phyloP scores from a whole-genome alignment of 2,888 invertebrate genomes.

The Metacarcinus magister region DNA sequence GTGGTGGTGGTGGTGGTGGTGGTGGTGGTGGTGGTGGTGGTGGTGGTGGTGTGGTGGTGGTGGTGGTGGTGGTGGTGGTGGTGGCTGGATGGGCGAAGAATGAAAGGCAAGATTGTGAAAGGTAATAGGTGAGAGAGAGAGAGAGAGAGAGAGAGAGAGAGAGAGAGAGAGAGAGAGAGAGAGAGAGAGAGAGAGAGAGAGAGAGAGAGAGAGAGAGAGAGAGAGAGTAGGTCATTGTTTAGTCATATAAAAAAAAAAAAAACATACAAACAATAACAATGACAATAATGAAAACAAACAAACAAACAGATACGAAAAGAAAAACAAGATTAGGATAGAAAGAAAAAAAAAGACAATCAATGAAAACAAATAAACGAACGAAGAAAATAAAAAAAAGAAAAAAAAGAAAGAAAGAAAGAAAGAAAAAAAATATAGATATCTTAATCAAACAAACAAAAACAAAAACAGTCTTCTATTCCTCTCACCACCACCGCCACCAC shows the following conservation, averaged over 20 bases:
- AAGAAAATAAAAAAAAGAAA: background rate
- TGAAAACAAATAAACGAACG: too few relatives aligned
- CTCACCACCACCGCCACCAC: constrained; percentile 84
- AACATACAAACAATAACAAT: background rate
- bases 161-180: background rate
- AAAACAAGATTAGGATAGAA: background rate
- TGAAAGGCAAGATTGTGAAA: background rate
- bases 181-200: constrained; percentile 45
- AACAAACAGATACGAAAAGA: background rate
- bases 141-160: constrained; percentile 34
- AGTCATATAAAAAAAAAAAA: background rate
- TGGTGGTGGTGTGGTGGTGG: too few relatives aligned
- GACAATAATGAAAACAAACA: background rate
- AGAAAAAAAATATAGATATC: background rate
- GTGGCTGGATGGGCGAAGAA: background rate
- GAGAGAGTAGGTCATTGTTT: background rate
- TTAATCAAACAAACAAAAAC: background rate
- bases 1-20: too few relatives aligned
- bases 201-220: constrained; percentile 49
- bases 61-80: too few relatives aligned
- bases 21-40: too few relatives aligned
- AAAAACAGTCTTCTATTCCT: too few relatives aligned
- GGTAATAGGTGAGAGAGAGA: background rate
- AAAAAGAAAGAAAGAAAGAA: background rate
- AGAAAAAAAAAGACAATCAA: background rate